Base-by-base conservation (phyloP, 1,140 invertebrate genomes). In the Lerema accius region DNA sequence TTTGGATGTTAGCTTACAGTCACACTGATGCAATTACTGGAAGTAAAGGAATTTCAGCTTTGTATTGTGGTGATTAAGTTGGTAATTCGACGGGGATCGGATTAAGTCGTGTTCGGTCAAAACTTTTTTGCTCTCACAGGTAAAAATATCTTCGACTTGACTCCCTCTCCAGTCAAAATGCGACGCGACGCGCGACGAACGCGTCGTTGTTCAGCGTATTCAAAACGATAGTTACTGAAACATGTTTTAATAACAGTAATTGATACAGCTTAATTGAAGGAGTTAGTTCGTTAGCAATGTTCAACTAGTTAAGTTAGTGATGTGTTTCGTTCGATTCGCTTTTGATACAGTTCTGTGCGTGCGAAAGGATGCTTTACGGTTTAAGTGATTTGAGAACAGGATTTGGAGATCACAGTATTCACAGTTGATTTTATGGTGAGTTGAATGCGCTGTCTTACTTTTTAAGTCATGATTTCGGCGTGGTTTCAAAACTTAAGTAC, bases 91-190 rank as follows among this genome's bases (percentile, higher is more conserved):
- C 56, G 48, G 19, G 10, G 1, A 3, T 5, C 0, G 11, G 13
- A 56, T 32, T 35, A 58, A 68, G 69, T 75, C 69, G 53, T 69
- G 71, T 71, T 70, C 63, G 78, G 74, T 76, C 73, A 60, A 73
- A 78, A 79, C 73, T 85, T 89, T 87, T 87, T 89, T 86, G 76
- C 75, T 77, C 76, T 69, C 71, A 67, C 86, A 89, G 86, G 86
- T 87, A 89, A 87, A 89, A 87, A 87, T 89, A 89, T 86, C 82
- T 84, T 73, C 50, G 71, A 65, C 64, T 79, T 63, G 63, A 72
- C 66, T 72, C 69, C 65, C 58, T 46, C 72, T 71, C 71, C 83
- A 88, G 83, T 86, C 71, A 78, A 81, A 83, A 80, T 73, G 73
- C 71, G 79, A 78, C 75, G 85, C 78, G 73, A 49, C 40, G 62